phyloP scores from a whole-genome alignment of 2,888 invertebrate species.

The Drosophila robusta region DNA sequence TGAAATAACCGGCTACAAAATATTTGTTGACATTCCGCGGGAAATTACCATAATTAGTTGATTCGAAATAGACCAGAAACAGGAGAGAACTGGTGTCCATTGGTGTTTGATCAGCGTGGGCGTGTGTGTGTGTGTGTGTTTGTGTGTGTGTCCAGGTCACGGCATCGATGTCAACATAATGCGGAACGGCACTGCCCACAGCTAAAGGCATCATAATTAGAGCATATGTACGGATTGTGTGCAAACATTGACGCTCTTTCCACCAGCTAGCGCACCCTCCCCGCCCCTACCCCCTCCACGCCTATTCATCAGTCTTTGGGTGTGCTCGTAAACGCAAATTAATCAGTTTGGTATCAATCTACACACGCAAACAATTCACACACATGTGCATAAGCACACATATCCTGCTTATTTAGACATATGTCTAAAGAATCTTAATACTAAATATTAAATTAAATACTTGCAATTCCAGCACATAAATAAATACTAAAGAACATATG shows the following conservation, averaged over 20 bases:
- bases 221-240: conserved; percentile 81
- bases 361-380: conserved; percentile 52
- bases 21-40: conserved; percentile 82
- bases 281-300: not conserved
- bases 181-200: conserved; percentile 63
- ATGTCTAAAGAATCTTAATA: conserved; percentile 9
- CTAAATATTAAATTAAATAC: not conserved
- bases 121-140: conserved; percentile 8
- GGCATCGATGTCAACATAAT: conserved; percentile 66
- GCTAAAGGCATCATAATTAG: conserved; percentile 80
- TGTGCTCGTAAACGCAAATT: conserved; percentile 61
- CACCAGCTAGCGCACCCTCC: not conserved
- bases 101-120: conserved; percentile 59
- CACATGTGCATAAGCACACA: conserved; percentile 18
- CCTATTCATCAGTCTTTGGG: conserved; percentile 30
- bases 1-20: conserved; percentile 68
- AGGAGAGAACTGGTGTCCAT: conserved; percentile 51
- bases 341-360: conserved; percentile 78
- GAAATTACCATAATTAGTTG: conserved; percentile 84
- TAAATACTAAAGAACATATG: not conserved
- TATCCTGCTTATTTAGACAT: conserved; percentile 13
- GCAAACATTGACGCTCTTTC: conserved; percentile 69
- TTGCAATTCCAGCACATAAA: conserved; percentile 13
- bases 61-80: conserved; percentile 65
- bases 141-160: conserved; percentile 45